Evolutionary conservation across 2,797 vertebrate species (phyloP), one percentile per base, ranked within the genome.

Genomic region (Apogon hyalosoma): DNA sequence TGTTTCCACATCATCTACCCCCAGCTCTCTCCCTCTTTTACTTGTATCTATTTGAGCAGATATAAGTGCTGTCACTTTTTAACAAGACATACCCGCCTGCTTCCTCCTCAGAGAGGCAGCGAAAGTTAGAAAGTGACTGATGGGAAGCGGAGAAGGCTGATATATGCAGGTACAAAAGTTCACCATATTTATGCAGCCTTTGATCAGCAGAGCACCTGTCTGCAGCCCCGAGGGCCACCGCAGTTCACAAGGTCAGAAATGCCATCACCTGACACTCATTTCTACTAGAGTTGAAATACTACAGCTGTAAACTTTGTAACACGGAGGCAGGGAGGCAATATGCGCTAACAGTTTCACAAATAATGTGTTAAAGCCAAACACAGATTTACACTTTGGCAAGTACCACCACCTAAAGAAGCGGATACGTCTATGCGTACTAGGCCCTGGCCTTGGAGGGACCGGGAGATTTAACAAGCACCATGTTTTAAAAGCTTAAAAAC

Each of bases 221-320:
- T 86, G 77, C 69, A 64, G 61, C 79, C 73, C 55, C 6, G 50
- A 75, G 79, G 77, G 79, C 63, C 76, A 63, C 69, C 42, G 0
- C 11, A 48, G 87, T 87, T 92, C 86, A 91, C 60, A 54, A 66
- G 90, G 86, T 90, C 87, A 87, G 41, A 64, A 14, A 7, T 28
- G 65, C 55, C 45, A 67, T 43, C 39, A 80, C 63, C 54, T 87
- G 85, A 55, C 82, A 81, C 60, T 89, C 81, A 80, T 68, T 62
- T 54, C 62, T 54, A 10, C 13, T 48, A 49, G 43, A 45, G 75
- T 28, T 69, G 54, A 84, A 74, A 83, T 51, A 71, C 41, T 54
- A 53, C 10, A 64, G 62, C 69, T 28, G 57, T 19, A 55, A 60
- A 62, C 43, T 71, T 83, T 64, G 31, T 66, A 55, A 42, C 42